A percentile compares a stretch with the other conserved stretches of the same genome.
phyloP scores from a whole-genome alignment of 2,113 vertebrate genomes.

The Leptobrachium leishanense region DNA sequence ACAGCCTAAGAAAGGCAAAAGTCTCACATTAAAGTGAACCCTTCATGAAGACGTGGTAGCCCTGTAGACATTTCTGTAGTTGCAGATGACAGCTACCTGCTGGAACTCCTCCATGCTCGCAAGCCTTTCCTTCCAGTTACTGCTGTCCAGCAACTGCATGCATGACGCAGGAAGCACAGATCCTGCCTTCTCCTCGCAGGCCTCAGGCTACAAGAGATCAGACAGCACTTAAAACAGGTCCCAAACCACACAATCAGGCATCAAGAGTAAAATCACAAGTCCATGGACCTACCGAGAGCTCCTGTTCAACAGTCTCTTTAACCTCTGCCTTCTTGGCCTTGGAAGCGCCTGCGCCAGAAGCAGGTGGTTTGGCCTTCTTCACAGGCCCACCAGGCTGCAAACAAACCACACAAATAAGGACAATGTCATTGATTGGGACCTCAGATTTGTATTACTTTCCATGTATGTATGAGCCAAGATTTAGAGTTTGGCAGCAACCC shows the following conservation, averaged over 20 bases:
- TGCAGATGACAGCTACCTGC: slow-evolving; percentile 67
- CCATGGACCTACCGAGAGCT: slow-evolving; percentile 81
- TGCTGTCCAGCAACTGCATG: slow-evolving; percentile 86
- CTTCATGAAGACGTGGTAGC: too few species aligned
- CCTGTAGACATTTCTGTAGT: neutral
- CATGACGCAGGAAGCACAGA: slow-evolving; percentile 87
- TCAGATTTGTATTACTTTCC: too few species aligned
- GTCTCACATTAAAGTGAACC: neutral
- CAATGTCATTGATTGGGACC: too few species aligned
- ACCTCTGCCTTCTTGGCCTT: slow-evolving; percentile 78
- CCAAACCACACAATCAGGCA: neutral
- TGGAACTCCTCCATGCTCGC: slow-evolving; percentile 98
- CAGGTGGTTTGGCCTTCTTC: slow-evolving; percentile 81
- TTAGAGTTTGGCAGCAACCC: neutral
- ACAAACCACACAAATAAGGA: slow-evolving; percentile 7
- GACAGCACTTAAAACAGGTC: slow-evolving; percentile 21
- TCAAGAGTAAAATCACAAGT: slow-evolving; percentile 6
- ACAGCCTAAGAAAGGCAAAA: slow-evolving; percentile 72
- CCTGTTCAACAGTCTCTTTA: slow-evolving; percentile 82
- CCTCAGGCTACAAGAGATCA: slow-evolving; percentile 74
- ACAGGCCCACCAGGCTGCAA: slow-evolving; percentile 75
- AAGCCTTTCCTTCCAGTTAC: slow-evolving; percentile 96
- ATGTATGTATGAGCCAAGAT: too few species aligned
- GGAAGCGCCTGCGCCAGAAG: slow-evolving; percentile 69
- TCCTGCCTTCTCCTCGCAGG: slow-evolving; percentile 89